phyloP scores from a whole-genome alignment of 2,113 vertebrate species.

The Balaeniceps rex region DNA sequence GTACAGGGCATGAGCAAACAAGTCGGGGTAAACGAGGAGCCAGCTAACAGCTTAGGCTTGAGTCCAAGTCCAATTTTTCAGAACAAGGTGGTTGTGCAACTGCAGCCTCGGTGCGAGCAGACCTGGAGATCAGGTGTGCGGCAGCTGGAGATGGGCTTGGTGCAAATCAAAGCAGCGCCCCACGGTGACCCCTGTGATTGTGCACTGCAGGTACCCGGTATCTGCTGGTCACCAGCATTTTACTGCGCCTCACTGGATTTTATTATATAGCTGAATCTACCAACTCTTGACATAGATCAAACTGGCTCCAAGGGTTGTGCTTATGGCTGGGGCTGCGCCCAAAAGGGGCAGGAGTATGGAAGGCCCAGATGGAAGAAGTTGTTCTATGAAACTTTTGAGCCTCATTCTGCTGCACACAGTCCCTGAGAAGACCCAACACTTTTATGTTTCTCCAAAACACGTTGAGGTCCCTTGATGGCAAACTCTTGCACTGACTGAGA shows the following conservation, averaged over 20 bases:
- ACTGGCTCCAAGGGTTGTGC: background rate
- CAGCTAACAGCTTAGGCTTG: background rate
- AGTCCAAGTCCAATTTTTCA: background rate
- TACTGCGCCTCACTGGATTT: background rate
- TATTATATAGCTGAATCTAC: background rate
- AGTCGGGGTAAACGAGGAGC: background rate
- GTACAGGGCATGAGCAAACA: slow-evolving; percentile 3
- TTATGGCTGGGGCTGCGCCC: background rate
- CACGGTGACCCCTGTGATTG: accelerated
- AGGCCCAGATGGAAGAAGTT: background rate
- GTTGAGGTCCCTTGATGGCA: background rate
- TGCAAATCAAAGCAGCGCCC: background rate
- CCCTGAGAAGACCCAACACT: background rate
- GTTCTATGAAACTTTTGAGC: background rate
- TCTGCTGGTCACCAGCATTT: background rate
- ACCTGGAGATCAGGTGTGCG: accelerated
- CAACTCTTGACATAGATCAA: background rate
- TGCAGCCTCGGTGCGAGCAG: background rate
- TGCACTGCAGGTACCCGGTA: accelerated
- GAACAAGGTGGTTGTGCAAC: background rate
- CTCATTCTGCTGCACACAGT: background rate
- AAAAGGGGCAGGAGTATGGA: background rate
- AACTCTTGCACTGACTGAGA: background rate
- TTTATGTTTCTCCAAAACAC: background rate
- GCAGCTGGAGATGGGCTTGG: background rate